A percentile compares a stretch with the other conserved stretches of the same genome.
Evolutionary conservation across 2,113 vertebrate species (phyloP).

Genomic region (Cercocebus atys): DNA sequence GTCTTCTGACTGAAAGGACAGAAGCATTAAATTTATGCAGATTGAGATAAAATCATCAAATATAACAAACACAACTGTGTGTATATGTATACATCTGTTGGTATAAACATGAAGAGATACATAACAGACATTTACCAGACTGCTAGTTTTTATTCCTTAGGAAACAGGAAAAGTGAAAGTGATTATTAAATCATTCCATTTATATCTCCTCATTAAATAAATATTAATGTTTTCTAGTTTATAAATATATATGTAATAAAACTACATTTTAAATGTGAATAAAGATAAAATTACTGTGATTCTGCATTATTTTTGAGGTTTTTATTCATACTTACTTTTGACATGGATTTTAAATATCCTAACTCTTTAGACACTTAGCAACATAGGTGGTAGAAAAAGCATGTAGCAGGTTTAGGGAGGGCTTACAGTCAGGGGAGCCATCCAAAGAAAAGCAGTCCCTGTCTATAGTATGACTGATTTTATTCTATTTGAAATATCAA

Average conservation of each 20-base stretch:
- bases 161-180: background rate
- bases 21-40: conserved; percentile 15
- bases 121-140: background rate
- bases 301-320: background rate
- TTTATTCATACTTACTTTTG: background rate
- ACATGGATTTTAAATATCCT: background rate
- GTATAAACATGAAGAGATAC: background rate
- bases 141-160: background rate
- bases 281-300: background rate
- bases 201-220: background rate
- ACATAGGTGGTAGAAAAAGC: background rate
- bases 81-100: background rate
- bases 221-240: background rate
- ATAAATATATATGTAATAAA: background rate
- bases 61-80: background rate
- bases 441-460: background rate
- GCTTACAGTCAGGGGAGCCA: background rate
- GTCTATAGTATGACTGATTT: background rate
- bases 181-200: background rate
- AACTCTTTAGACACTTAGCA: background rate
- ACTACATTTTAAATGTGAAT: background rate
- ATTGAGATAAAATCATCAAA: background rate
- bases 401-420: background rate
- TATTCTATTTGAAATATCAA: conserved; percentile 1
- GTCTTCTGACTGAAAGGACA: background rate